These are phyloP conservation scores for Orientallactaga sibirica DNA, from an alignment of 2,797 vertebrate genomes.

Conservation along the genomic window DNA sequence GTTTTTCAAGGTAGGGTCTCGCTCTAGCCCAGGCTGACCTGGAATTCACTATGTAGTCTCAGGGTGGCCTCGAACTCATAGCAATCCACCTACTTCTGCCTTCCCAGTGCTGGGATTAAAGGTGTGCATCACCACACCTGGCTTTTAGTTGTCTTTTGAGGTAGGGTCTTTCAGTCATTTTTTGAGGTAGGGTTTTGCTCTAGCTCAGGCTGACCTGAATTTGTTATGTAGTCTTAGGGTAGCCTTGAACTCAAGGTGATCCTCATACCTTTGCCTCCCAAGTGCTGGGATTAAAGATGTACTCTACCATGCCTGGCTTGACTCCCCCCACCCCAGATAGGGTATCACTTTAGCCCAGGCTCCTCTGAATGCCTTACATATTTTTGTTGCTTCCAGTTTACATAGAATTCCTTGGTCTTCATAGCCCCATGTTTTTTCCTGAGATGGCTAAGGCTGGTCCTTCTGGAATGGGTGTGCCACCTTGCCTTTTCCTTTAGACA, in stretches of 20 bases:
- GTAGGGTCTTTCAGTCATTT: too few relatives aligned
- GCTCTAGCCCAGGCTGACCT: too few relatives aligned
- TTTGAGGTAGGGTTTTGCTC: neutral
- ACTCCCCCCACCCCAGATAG: too few relatives aligned
- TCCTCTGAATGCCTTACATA: neutral
- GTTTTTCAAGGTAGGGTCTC: too few relatives aligned
- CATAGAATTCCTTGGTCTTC: neutral
- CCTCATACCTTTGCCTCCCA: neutral
- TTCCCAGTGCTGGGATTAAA: too few relatives aligned
- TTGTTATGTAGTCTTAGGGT: neutral
- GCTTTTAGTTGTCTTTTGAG: too few relatives aligned
- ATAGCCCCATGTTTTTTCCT: neutral
- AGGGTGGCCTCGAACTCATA: too few relatives aligned
- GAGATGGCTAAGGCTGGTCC: neutral
- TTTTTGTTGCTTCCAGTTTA: neutral
- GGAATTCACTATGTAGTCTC: too few relatives aligned
- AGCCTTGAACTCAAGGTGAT: neutral
- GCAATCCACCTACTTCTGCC: too few relatives aligned
- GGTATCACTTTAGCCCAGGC: too few relatives aligned
- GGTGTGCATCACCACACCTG: too few relatives aligned
- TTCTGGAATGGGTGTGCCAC: neutral
- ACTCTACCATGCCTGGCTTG: too few relatives aligned
- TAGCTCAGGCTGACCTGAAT: neutral
- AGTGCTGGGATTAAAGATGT: neutral
- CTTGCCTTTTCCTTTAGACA: neutral